Base-by-base conservation (phyloP, 2,797 vertebrate genomes). In the Paramormyrops hopkinsi region DNA sequence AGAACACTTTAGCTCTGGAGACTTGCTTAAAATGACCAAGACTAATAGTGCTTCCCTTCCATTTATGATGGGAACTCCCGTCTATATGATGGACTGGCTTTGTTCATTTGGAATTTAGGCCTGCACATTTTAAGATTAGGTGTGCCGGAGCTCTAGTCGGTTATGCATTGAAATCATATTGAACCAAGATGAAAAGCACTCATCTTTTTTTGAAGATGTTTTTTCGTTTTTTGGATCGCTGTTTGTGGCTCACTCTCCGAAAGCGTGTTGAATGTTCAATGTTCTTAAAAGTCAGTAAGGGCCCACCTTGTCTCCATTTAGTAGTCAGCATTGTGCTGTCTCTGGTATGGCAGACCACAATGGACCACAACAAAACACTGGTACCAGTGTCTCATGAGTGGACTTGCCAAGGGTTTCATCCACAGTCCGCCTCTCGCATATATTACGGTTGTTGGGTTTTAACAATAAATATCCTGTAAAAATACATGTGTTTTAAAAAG, bases 401-500 rank as follows among this genome's bases (percentile, higher is more conserved):
- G 37, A n/a, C 6, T 3, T 79, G 17, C 17, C 73, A 7, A 44
- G 73, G 73, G 29, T 19, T 44, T 46, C 37, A 79, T n/a, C 37
- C 73, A 46, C 7, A 44, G 17, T 44, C 41, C 3, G 73, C 37
- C 2, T 79, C 37, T 44, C 6, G 41, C 76, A 9, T 82, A 82
- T n/a, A n/a, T 46, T 82, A 82, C 19, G 17, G 76, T 46, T 19
- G 37, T 73, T 37, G 76, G 76, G 76, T 46, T 46, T 82, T 82
- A 82, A 82, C 41, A n/a, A 41, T 82, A 82, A 82, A 46, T n/a
- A 46, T 46, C 41, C 76, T n/a, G 76, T 82, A 82, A 44, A 82
- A 82, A 82, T 82, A 41, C 17, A 82, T 82, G 65, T 73, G 65
- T 82, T 82, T 82, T 46, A n/a, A 82, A 82, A 82, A 82, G 76